Evolutionary conservation across 2,888 invertebrate genomes (phyloP).

Genomic region (Auanema freiburgensis): DNA sequence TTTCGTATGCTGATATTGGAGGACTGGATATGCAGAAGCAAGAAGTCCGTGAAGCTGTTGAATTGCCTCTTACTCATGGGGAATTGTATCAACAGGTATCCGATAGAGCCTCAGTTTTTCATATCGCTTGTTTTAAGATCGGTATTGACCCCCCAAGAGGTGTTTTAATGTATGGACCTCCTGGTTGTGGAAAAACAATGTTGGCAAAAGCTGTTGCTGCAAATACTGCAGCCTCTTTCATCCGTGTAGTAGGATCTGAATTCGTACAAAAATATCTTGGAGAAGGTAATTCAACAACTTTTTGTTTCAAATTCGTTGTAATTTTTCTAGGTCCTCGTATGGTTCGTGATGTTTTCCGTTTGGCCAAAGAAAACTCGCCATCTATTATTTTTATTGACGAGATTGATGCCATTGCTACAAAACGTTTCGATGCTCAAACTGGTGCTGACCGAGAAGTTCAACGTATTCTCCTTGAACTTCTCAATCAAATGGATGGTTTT

Average conservation of each 20-base stretch:
- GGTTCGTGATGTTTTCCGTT: conserved; percentile 97
- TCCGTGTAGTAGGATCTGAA: conserved; percentile 97
- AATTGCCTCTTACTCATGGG: conserved; percentile 94
- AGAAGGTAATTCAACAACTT: conserved; percentile 72
- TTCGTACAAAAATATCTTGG: conserved; percentile 99
- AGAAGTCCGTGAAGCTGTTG: conserved; percentile 96
- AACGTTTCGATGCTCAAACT: conserved; percentile 71
- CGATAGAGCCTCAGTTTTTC: background rate
- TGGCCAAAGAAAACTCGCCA: conserved; percentile 98
- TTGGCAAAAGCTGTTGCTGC: conserved; percentile 77
- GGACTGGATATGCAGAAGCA: conserved; percentile 99
- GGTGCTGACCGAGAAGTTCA: conserved; percentile 72
- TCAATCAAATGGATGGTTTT: conserved; percentile 99
- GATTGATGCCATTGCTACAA: conserved; percentile 99
- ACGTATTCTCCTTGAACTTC: conserved; percentile 88
- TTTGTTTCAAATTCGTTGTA: background rate
- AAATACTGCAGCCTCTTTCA: conserved; percentile 80
- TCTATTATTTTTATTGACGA: conserved; percentile 99
- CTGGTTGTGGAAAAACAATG: conserved; percentile 98
- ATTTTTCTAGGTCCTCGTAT: conserved; percentile 78
- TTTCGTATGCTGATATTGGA: conserved; percentile 94
- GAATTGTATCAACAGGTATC: conserved; percentile 86
- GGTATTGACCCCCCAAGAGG: conserved; percentile 98
- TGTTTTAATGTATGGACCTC: conserved; percentile 98
- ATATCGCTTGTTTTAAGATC: conserved; percentile 64